A percentile compares a stretch with the other conserved stretches of the same genome.
Conservation (phyloP, 2,888 invertebrate species). For the Sepiola atlantica region DNA sequence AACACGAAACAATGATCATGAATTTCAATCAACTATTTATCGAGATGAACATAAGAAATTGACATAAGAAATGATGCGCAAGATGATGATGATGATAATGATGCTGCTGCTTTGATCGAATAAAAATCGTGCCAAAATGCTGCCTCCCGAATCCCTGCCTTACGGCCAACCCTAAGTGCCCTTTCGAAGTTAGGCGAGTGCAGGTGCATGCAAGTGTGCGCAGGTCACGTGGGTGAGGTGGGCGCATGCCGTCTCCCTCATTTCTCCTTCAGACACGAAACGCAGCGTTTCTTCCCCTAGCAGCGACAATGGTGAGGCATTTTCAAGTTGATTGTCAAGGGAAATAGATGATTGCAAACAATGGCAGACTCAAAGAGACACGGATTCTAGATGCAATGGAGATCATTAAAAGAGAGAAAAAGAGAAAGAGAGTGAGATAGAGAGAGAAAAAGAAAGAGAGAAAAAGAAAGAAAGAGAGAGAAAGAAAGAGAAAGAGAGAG, state of each 20-base stretch:
- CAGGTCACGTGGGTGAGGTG: not conserved
- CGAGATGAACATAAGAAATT: not conserved
- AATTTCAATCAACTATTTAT: conserved; percentile 43
- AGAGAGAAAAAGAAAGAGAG: not conserved
- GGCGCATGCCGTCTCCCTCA: not conserved
- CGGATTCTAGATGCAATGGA: not conserved
- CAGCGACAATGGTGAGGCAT: not conserved
- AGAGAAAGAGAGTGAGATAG: no score
- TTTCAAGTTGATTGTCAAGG: not conserved
- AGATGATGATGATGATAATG: not conserved
- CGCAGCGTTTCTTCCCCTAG: not conserved
- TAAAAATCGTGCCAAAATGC: not conserved
- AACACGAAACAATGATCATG: conserved; percentile 32
- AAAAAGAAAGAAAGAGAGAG: not conserved
- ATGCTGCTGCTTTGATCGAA: not conserved
- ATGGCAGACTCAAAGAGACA: conserved; percentile 24
- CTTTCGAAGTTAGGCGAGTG: not conserved
- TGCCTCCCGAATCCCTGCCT: conserved; percentile 43
- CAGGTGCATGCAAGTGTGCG: not conserved
- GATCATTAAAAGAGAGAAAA: not conserved
- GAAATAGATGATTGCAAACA: conserved; percentile 18
- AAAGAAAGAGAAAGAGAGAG: no score
- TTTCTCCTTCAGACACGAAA: not conserved
- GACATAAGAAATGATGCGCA: not conserved
- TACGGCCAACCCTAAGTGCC: not conserved